A percentile compares a stretch with the other conserved stretches of the same genome.
phyloP scores from a whole-genome alignment of 1,140 invertebrate genomes.

The Steinernema feltiae region DNA sequence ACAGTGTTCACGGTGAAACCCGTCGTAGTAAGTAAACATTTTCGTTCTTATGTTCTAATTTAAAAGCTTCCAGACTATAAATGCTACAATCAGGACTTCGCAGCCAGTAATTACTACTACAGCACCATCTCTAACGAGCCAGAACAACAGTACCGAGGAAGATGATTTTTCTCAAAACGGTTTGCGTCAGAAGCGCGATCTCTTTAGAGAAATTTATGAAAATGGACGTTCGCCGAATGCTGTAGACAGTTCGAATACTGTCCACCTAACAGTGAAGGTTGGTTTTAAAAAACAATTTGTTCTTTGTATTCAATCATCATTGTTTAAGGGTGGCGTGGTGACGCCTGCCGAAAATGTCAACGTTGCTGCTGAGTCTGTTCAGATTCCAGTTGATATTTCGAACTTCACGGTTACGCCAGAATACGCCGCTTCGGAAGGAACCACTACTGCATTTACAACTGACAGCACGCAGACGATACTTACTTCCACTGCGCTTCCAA shows the following conservation, averaged over 20 bases:
- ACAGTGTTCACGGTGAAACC: slow-evolving; percentile 38
- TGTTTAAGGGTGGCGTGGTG: slow-evolving; percentile 18
- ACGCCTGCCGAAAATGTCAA: background rate
- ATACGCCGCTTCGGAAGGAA: too few species aligned
- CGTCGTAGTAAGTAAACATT: slow-evolving; percentile 28
- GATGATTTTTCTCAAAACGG: too few species aligned
- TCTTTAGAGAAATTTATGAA: slow-evolving; percentile 1
- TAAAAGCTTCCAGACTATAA: slow-evolving; percentile 18
- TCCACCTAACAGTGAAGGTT: background rate
- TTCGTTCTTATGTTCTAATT: background rate
- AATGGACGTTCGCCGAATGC: background rate
- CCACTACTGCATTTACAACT: too few species aligned
- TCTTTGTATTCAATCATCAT: too few species aligned
- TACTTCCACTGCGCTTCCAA: too few species aligned
- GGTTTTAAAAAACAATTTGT: background rate
- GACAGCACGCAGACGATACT: too few species aligned
- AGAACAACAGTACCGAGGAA: background rate
- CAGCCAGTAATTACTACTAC: background rate
- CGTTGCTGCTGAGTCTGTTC: background rate
- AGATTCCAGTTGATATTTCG: background rate
- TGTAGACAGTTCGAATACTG: background rate
- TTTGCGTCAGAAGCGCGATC: background rate
- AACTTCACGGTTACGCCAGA: too few species aligned
- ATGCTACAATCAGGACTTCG: slow-evolving; percentile 22
- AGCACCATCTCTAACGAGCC: slow-evolving; percentile 19